Conservation (phyloP, 2,888 invertebrate species). For the Idaea biselata region DNA sequence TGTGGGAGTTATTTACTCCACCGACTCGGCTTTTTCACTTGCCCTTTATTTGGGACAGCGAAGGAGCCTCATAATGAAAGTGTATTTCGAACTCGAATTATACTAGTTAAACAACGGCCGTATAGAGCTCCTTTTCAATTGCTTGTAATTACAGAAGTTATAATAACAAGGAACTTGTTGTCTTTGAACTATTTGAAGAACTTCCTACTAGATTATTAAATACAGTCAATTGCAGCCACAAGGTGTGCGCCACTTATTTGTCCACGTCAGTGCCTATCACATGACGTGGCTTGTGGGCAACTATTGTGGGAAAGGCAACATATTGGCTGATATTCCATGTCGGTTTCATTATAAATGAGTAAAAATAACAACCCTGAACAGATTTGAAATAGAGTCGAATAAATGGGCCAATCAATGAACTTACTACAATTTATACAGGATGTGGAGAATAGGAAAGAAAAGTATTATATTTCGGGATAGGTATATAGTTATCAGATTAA, state of each 20-base stretch:
- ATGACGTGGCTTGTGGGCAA: not conserved
- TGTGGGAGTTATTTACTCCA: constrained; percentile 78
- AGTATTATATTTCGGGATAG: too few relatives aligned
- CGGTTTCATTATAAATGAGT: not conserved
- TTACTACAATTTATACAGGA: constrained; percentile 7
- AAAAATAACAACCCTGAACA: constrained; percentile 19
- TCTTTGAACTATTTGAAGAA: not conserved
- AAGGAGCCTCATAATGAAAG: not conserved
- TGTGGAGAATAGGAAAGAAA: too few relatives aligned
- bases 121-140: constrained; percentile 5
- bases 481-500: too few relatives aligned
- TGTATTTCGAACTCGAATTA: constrained; percentile 3
- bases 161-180: not conserved
- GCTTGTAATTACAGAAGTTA: not conserved
- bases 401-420: constrained; percentile 47
- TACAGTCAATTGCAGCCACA: not conserved
- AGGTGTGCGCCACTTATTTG: not conserved
- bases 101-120: constrained; percentile 20
- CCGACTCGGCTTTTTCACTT: constrained; percentile 73
- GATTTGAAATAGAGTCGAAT: constrained; percentile 14
- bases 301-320: not conserved
- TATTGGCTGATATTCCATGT: not conserved
- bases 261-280: not conserved
- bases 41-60: constrained; percentile 57
- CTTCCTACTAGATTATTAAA: not conserved